Conservation (phyloP, 2,888 invertebrate genomes). For the Didymodactylos carnosus region DNA sequence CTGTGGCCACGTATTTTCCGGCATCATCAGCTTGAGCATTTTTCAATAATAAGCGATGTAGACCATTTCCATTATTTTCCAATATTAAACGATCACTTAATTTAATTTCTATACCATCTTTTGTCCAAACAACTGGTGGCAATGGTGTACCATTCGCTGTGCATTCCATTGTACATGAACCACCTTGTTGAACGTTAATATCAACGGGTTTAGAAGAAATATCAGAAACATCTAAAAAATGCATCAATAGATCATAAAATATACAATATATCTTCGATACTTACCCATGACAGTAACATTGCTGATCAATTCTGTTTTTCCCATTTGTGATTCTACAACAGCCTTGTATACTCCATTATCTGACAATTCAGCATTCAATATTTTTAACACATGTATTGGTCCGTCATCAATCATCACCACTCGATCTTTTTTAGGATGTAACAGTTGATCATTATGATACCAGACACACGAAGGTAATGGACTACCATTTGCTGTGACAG, state of each 20-base stretch:
- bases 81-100: background rate
- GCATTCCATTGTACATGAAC: conserved; percentile 6
- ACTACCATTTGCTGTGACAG: background rate
- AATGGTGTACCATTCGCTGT: conserved; percentile 5
- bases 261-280: too few species aligned
- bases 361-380: background rate
- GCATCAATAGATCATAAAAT: too few species aligned
- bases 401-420: background rate
- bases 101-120: conserved; percentile 1
- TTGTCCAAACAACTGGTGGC: conserved; percentile 10
- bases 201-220: background rate
- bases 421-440: background rate
- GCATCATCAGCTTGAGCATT: background rate
- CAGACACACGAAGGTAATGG: background rate
- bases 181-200: background rate
- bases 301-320: background rate
- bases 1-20: background rate
- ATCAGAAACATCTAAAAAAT: background rate
- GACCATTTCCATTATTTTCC: background rate
- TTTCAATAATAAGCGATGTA: background rate
- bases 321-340: background rate
- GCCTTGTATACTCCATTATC: background rate
- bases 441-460: background rate
- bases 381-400: background rate
- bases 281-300: background rate